Evolutionary conservation across 1,140 invertebrate species (phyloP).

Genomic region (Cephus cinctus): DNA sequence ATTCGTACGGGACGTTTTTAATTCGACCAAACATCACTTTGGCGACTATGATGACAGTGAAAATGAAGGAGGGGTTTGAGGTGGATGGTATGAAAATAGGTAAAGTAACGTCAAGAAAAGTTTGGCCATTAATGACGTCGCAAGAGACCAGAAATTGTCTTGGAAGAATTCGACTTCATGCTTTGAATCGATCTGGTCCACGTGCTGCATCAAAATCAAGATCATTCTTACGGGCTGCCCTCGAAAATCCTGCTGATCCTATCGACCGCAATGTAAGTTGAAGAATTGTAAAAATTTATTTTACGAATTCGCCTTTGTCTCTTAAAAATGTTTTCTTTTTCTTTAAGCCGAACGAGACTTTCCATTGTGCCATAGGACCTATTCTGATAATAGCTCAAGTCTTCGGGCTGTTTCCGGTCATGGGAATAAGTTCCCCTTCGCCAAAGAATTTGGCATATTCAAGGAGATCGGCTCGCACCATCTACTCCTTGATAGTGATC

Average conservation of each 20-base stretch:
- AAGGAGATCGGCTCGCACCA: constrained; percentile 22
- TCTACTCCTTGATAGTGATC: constrained; percentile 30
- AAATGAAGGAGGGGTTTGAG: too few species aligned
- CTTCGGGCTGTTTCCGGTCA: constrained; percentile 46
- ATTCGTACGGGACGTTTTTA: too few species aligned
- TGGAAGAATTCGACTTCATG: too few species aligned
- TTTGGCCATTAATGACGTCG: too few species aligned
- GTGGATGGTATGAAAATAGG: too few species aligned
- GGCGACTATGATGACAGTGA: too few species aligned
- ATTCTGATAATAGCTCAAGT: constrained; percentile 40
- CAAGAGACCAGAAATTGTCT: too few species aligned
- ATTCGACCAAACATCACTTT: too few species aligned
- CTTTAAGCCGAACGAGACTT: constrained; percentile 29
- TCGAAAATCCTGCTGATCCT: not conserved
- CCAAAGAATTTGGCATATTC: constrained; percentile 32
- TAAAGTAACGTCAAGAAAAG: too few species aligned
- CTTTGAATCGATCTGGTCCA: not conserved
- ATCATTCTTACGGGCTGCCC: not conserved
- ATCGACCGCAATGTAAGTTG: not conserved
- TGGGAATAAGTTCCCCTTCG: constrained; percentile 25
- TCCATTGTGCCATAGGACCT: constrained; percentile 39
- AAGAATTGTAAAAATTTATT: not conserved
- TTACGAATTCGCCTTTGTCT: not conserved
- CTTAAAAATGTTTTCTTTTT: too few species aligned
- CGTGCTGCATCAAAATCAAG: constrained; percentile 1